Evolutionary conservation across 2,113 vertebrate genomes (phyloP).

Genomic region (Chionodraco myersi): DNA sequence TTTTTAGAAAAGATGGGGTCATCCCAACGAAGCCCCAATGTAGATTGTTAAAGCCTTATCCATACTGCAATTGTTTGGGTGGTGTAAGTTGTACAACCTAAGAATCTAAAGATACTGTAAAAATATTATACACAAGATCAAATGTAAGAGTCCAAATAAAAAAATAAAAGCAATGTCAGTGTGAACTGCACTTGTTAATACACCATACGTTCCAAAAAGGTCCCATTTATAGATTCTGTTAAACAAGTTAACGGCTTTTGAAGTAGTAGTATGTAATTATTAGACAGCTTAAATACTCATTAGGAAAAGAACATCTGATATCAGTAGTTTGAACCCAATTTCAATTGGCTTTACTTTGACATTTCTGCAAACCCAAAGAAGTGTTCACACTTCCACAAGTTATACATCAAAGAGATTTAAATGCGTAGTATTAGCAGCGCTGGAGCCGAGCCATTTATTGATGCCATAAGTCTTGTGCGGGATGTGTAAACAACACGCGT

Average conservation of each 20-base stretch:
- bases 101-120: too few species aligned
- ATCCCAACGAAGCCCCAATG: neutral
- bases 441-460: constrained; percentile 14
- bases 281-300: neutral
- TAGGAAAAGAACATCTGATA: neutral
- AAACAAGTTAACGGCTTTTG: constrained; percentile 1
- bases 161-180: neutral
- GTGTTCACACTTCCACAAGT: neutral
- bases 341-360: neutral
- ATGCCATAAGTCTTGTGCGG: constrained; percentile 30
- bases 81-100: too few species aligned
- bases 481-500: constrained; percentile 26
- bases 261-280: constrained; percentile 9
- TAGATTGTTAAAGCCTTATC: too few species aligned
- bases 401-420: constrained; percentile 35
- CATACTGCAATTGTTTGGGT: too few species aligned
- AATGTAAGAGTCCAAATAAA: too few species aligned
- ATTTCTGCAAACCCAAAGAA: neutral
- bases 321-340: neutral
- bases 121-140: too few species aligned
- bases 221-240: neutral
- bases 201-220: neutral
- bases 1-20: neutral
- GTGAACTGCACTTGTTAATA: constrained; percentile 16
- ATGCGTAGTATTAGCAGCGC: constrained; percentile 4